Base-by-base conservation (phyloP, 2,113 vertebrate species). In the Acinonyx jubatus region DNA sequence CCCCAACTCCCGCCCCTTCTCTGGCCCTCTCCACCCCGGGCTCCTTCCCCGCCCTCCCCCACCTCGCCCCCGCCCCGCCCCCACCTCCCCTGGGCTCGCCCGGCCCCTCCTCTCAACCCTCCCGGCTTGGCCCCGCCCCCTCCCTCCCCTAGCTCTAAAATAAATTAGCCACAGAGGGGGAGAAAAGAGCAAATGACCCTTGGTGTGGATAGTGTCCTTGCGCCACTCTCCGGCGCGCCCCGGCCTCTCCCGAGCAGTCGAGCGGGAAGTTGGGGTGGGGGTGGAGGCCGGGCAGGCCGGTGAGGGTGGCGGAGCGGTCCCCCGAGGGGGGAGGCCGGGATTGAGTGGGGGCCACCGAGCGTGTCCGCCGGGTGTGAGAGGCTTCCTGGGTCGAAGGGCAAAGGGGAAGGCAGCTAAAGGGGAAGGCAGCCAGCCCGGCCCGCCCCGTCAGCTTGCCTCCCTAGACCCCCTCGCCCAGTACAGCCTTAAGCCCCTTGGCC, bases 321-420 rank as follows among this genome's bases (percentile, higher is more conserved):
- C 23, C 41, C 21, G 19, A 48, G 11, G 15, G 9, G 36, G 55
- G 29, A 88, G 65, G 36, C 69, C 33, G 3, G 25, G 84, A 36
- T 1, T 12, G 52, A 61, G 65, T n/a, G 33, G 33, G 33, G 36
- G 76, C 76, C 52, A 23, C 91, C 2, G 31, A 91, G 93, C 68
- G 50, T 61, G 91, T 88, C 95, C 71, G 38, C 85, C 38, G 94
- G 86, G 86, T 89, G 86, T 79, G 97, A 96, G 95, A 69, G 69
- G 90, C 90, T 96, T 97, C 96, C 96, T 76, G 95, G 97, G 98
- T 95, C 97, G 94, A 96, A 97, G 98, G 96, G 95, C 95, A 96
- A 93, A 92, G 79, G 86, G 86, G 71, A 92, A 69, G 78, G 86
- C 96, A 11, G 87, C 73, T 14, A 16, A 71, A 65, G 27, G 63